A percentile compares a stretch with the other conserved stretches of the same genome.
Conservation (phyloP, 2,888 invertebrate genomes). For the Cabera pusaria region DNA sequence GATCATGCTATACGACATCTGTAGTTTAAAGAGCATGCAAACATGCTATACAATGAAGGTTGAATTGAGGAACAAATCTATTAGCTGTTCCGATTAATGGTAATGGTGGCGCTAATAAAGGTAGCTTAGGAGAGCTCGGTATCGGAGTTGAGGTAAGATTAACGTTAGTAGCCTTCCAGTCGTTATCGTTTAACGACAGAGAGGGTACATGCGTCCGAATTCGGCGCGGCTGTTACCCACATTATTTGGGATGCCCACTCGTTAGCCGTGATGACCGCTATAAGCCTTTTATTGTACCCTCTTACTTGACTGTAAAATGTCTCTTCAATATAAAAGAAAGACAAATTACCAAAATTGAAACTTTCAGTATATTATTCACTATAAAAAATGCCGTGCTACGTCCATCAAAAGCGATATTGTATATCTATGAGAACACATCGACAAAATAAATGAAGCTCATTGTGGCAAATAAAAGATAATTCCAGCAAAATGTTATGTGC, state of each 20-base stretch:
- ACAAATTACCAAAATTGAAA: slow-evolving; percentile 23
- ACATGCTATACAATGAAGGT: slow-evolving; percentile 44
- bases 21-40: slow-evolving; percentile 38
- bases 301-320: slow-evolving; percentile 43
- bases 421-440: slow-evolving; percentile 26
- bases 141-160: slow-evolving; percentile 54
- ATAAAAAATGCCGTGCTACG: slow-evolving; percentile 11
- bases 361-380: slow-evolving; percentile 12
- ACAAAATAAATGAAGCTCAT: slow-evolving; percentile 28
- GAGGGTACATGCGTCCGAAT: slow-evolving; percentile 48
- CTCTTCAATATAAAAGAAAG: slow-evolving; percentile 34
- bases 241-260: slow-evolving; percentile 55
- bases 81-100: slow-evolving; percentile 41
- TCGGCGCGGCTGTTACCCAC: slow-evolving; percentile 53
- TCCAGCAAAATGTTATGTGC: slow-evolving; percentile 26
- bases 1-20: slow-evolving; percentile 35
- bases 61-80: slow-evolving; percentile 35
- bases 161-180: slow-evolving; percentile 50
- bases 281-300: slow-evolving; percentile 59
- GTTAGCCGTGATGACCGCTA: slow-evolving; percentile 59
- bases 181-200: slow-evolving; percentile 61
- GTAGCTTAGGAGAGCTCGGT: slow-evolving; percentile 48
- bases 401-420: slow-evolving; percentile 25
- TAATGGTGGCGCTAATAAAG: slow-evolving; percentile 51
- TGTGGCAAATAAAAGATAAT: slow-evolving; percentile 28